These are phyloP conservation scores for Seira musarum DNA, from an alignment of 2,888 invertebrate species.

Conservation along the genomic window DNA sequence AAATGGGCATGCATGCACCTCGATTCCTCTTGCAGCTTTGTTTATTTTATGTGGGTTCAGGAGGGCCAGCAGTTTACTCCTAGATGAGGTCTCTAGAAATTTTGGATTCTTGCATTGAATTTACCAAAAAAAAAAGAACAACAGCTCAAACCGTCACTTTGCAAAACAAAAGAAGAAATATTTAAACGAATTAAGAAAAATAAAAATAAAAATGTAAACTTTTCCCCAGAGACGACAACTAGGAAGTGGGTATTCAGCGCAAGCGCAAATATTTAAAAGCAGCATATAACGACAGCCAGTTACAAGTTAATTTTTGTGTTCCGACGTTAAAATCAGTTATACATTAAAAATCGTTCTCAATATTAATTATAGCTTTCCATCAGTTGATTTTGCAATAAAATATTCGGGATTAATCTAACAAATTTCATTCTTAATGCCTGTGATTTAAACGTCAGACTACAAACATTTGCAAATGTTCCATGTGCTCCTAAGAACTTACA, in stretches of 20 bases:
- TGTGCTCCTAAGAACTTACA: constrained; percentile 24
- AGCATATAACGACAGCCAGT: constrained; percentile 43
- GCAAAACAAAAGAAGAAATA: background rate
- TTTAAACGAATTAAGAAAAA: constrained; percentile 1
- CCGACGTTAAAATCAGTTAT: constrained; percentile 43
- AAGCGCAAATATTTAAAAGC: constrained; percentile 47
- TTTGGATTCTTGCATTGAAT: no score
- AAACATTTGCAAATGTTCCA: constrained; percentile 38
- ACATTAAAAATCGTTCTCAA: constrained; percentile 9
- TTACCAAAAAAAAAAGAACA: no score
- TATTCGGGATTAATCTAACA: no score
- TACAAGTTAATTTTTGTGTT: no score
- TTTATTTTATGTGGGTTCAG: constrained; percentile 61
- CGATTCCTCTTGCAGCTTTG: constrained; percentile 54
- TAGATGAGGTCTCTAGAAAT: constrained; percentile 33
- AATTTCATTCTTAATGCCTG: constrained; percentile 16
- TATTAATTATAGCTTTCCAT: no score
- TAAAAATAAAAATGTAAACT: background rate
- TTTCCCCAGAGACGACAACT: constrained; percentile 38
- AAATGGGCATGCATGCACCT: constrained; percentile 60
- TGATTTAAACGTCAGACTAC: constrained; percentile 38
- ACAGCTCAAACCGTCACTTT: no score
- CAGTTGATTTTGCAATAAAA: no score
- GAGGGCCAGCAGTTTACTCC: constrained; percentile 52
- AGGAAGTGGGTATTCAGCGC: constrained; percentile 36